A percentile compares a stretch with the other conserved stretches of the same genome.
These are phyloP conservation scores for Mus minutoides DNA, from an alignment of 2,797 vertebrate species.

Conservation along the genomic window DNA sequence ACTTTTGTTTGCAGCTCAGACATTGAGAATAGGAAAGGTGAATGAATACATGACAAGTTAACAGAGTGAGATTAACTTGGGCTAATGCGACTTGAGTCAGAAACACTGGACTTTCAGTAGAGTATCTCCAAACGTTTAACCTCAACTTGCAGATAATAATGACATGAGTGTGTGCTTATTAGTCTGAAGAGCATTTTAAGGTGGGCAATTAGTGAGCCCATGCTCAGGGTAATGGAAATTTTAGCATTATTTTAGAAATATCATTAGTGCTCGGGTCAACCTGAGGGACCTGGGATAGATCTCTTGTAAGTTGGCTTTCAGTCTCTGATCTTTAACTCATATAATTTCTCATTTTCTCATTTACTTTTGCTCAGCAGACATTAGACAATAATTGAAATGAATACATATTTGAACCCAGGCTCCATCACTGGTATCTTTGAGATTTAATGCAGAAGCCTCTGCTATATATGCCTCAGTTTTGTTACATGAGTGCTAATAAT, in stretches of 20 bases:
- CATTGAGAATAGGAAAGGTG: background rate
- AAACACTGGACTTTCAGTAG: background rate
- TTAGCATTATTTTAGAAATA: conserved; percentile 39
- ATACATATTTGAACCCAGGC: background rate
- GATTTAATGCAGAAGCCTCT: background rate
- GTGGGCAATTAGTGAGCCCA: conserved; percentile 16
- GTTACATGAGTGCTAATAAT: background rate
- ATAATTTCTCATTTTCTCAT: background rate
- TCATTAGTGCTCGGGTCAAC: conserved; percentile 37
- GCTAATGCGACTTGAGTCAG: background rate
- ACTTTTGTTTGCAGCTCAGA: background rate
- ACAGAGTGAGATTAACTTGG: background rate
- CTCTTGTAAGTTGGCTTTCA: background rate
- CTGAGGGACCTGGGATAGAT: background rate
- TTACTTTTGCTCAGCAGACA: background rate
- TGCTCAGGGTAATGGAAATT: conserved; percentile 45
- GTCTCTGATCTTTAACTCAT: background rate
- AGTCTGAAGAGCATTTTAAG: conserved; percentile 29
- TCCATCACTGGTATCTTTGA: background rate
- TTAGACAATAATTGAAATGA: background rate
- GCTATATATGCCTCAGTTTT: background rate
- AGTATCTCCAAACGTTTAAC: background rate
- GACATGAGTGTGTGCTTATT: background rate
- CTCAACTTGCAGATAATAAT: background rate
- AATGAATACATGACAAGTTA: background rate